Base-by-base conservation (phyloP, 2,888 invertebrate species). In the Chironomus riparius region DNA sequence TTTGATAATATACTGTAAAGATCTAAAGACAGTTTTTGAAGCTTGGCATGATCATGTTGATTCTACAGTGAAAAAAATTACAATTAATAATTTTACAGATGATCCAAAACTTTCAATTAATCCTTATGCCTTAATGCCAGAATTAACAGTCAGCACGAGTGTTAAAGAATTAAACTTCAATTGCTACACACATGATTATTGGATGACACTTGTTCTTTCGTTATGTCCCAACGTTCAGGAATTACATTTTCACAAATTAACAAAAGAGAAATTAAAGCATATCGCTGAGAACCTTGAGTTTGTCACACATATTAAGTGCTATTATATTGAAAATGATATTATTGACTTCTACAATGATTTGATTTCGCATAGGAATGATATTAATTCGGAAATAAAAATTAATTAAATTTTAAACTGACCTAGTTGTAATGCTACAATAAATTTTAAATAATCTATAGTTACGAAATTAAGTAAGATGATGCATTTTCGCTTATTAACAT, bases 251-350 rank as follows among this genome's bases (percentile, higher is more conserved):
- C 48, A 15, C 12, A 74, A 74, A 10, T 48, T 74, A 5, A 74
- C 74, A 38, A 74, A 74, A 24, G 74, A 68, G 47, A 74, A 74
- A 48, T n/a, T 74, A 7, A 68, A 68, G 21, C 48, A 74, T 48
- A 47, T 62, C 3, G 74, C 68, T 10, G 68, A 74, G 7, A 47
- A 74, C 38, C 47, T 74, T 15, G 74, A 74, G 21, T 21, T 24
- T 38, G 15, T 74, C 22, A 74, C 12, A 68, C 28, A 74, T 47
- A 48, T 74, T 47, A 38, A 47, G 18, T 74, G 74, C n/a, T 65
- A 68, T n/a, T 74, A 38, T 38, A 48, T 74, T 4, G 74, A 74
- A 22, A 38, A 22, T 21, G 74, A 68, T n/a, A 7, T 48, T 4
- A 47, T 24, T 5, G 74, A 74, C 10, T 74, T 48, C 47, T 74